phyloP scores from a whole-genome alignment of 1,140 invertebrate species.

The Drosophila orena region DNA sequence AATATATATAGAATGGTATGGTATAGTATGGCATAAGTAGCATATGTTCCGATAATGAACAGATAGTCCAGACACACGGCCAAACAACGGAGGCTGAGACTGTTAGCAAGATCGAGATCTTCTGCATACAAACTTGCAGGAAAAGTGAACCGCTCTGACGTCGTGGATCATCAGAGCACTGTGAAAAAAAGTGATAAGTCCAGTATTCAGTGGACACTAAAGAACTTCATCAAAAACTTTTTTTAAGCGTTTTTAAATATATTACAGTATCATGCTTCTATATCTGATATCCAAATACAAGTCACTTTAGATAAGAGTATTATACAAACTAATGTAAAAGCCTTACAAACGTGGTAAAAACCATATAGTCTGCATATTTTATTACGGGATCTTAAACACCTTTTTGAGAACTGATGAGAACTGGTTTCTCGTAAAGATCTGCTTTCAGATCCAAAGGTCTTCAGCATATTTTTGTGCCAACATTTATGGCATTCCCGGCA shows the following conservation, averaged over 20 bases:
- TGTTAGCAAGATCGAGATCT: conserved; percentile 62
- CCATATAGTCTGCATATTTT: no score
- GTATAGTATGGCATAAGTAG: conserved; percentile 3
- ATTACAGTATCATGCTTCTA: no score
- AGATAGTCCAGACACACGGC: conserved; percentile 52
- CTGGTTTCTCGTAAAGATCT: neutral
- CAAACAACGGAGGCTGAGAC: conserved; percentile 30
- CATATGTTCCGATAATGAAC: conserved; percentile 61
- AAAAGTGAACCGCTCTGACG: conserved; percentile 54
- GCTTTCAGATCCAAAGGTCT: neutral
- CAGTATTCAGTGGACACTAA: no score
- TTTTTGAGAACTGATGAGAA: neutral
- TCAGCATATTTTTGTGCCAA: neutral
- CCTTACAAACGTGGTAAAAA: no score
- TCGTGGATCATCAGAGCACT: conserved; percentile 21
- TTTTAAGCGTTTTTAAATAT: no score
- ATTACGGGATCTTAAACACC: no score
- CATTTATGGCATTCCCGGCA: conserved; percentile 3
- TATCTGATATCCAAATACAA: no score
- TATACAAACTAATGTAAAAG: no score
- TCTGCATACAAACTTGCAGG: conserved; percentile 67
- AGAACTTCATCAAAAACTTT: no score
- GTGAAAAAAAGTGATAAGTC: neutral
- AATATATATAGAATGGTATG: conserved; percentile 18
- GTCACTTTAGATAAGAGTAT: no score